Conservation (phyloP, 2,888 invertebrate species). For the Chydorus sphaericus region DNA sequence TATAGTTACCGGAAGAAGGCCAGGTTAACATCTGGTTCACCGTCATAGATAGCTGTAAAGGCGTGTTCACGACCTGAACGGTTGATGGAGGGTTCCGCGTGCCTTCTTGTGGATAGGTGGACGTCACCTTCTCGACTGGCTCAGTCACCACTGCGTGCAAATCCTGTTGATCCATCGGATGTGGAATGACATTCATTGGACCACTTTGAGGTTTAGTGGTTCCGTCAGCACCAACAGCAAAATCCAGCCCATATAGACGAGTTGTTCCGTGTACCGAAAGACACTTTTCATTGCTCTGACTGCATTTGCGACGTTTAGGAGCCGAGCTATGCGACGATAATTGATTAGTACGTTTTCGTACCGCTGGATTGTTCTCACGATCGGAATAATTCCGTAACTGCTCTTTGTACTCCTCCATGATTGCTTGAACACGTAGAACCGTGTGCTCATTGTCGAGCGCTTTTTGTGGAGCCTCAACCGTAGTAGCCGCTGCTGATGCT, state of each 20-base stretch:
- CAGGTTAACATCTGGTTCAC: slow-evolving; percentile 29
- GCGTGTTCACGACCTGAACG: slow-evolving; percentile 51
- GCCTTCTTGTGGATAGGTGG: slow-evolving; percentile 32
- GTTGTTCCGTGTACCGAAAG: slow-evolving; percentile 38
- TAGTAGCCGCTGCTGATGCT: slow-evolving; percentile 42
- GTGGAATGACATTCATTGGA: background rate
- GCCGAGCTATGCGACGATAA: slow-evolving; percentile 54
- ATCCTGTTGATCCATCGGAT: background rate
- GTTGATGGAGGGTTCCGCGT: too few species aligned
- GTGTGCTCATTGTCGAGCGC: slow-evolving; percentile 68
- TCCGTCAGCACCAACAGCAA: slow-evolving; percentile 29
- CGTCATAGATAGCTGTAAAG: slow-evolving; percentile 62
- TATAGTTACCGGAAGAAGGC: too few species aligned
- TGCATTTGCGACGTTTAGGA: slow-evolving; percentile 52
- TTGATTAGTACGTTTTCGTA: slow-evolving; percentile 54
- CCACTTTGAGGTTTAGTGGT: background rate
- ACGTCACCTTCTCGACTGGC: background rate
- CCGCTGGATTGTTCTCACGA: slow-evolving; percentile 62
- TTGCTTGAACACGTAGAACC: slow-evolving; percentile 61
- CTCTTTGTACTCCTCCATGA: slow-evolving; percentile 62
- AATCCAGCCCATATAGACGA: too few species aligned
- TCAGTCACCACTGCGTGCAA: background rate
- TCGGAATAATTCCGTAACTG: slow-evolving; percentile 65
- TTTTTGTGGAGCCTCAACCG: slow-evolving; percentile 51
- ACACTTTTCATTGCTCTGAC: slow-evolving; percentile 33